Base-by-base conservation (phyloP, 2,888 invertebrate genomes). In the Stegophylla sp. region DNA sequence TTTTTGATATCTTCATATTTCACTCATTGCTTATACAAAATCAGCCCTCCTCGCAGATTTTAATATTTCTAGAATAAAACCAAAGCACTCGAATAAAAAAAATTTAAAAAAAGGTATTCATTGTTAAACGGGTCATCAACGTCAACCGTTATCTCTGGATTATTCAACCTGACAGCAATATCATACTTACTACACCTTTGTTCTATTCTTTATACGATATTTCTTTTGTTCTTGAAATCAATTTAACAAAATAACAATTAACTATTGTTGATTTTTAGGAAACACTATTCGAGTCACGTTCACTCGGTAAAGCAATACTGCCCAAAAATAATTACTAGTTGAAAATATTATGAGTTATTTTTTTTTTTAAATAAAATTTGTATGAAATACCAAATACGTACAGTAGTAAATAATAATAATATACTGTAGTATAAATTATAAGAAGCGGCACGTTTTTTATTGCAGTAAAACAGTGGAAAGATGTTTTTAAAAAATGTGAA, bases 101-200 rank as follows among this genome's bases (percentile, higher is more conserved):
- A 9, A 12, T 17, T 23, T 9, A 5, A 12, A 43, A 63, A 20
- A 34, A 34, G 9, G 4, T 23, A 34, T 59, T 59, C 26, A n/a
- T 56, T 72, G 72, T 72, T 12, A 43, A 72, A 72, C 43, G 72
- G 56, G 72, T 73, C 59, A 34, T 53, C 71, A 73, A 59, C 59
- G 59, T 43, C 56, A 56, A 72, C 56, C 41, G 43, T 34, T 53
- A 53, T 73, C 43, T 59, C n/a, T 26, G 59, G n/a, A 45, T 73
- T 45, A 43, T 73, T 59, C 59, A 17, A 23, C 59, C n/a, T 13
- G 26, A 73, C n/a, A 43, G 12, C 59, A 45, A 72, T 73, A 59
- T 73, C 26, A 7, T 43, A 72, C 13, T 7, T n/a, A n/a, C 20
- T 45, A 45, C 23, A 56, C 28, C 20, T 43, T 59, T 61, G 61